Base-by-base conservation (phyloP, 1,140 invertebrate species). In the Sesamia nonagrioides region DNA sequence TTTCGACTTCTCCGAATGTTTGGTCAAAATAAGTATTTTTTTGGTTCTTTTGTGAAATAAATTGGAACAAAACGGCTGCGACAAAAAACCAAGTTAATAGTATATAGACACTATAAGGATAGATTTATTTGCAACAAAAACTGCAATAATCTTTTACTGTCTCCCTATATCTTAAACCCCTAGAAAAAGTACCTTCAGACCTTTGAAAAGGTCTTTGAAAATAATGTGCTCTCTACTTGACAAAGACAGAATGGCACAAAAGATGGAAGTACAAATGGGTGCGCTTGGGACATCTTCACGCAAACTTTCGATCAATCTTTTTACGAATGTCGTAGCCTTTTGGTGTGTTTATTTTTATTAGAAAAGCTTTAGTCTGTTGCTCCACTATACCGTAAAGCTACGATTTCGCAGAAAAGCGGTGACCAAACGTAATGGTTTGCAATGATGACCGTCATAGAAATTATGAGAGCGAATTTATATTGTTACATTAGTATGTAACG, bases 231-330 rank as follows among this genome's bases (percentile, higher is more conserved):
- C 8, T 66, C 61, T 15, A 2, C 42, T 66, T 33, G 42, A 69
- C 42, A 69, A 48, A 48, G 42, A 69, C 5, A 68, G 35, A 69
- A 18, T n/a, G 66, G 17, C 21, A 21, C 45, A 45, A 68, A 45
- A 68, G 21, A 48, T 68, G 18, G 48, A 68, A 42, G 8, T 13
- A 27, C 17, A 68, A 68, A 68, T 48, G 18, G 9, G 6, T 17
- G 11, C 17, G 40, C 17, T 48, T 15, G 58, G 15, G 27, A 48
- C 18, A 0, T 48, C 18, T 48, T 15, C 63, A 68, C 63, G 63
- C 40, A 33, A 68, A 68, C 17, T 48, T 48, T 27, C 63, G 40
- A 68, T 68, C 48, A 68, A 68, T 68, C 63, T 68, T 27, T 48
- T 18, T 27, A 7, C 40, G 18, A 68, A 21, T 48, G 27, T 18